Percentiles rank a stretch among this genome's conserved stretches.
Conservation (phyloP, 1,140 invertebrate genomes). For the roundworm (Caenorhabditis elegans) region WBcel235 BX284605.5:6974501-6975000, state of each 20-base stretch:
- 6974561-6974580: background rate
- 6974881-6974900: too few species aligned
- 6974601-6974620: background rate
- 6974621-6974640: background rate
- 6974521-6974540: background rate
- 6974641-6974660: too few species aligned
- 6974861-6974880: too few species aligned
- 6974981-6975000: too few species aligned
- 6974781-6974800: background rate
- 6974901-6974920: too few species aligned
- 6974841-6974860: too few species aligned
- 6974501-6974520: background rate
- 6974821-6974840: background rate
- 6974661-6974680: background rate
- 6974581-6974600: background rate
- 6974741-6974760: background rate
- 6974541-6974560: background rate
- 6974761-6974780: background rate
- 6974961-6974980: too few species aligned
- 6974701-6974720: background rate
- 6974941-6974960: too few species aligned
- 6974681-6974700: background rate
- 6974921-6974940: too few species aligned
- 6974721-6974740: background rate
- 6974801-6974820: background rate